Percentiles rank a stretch among this genome's conserved stretches.
phyloP scores from a whole-genome alignment of 1,140 invertebrate genomes.

The Centruroides sculpturatus region DNA sequence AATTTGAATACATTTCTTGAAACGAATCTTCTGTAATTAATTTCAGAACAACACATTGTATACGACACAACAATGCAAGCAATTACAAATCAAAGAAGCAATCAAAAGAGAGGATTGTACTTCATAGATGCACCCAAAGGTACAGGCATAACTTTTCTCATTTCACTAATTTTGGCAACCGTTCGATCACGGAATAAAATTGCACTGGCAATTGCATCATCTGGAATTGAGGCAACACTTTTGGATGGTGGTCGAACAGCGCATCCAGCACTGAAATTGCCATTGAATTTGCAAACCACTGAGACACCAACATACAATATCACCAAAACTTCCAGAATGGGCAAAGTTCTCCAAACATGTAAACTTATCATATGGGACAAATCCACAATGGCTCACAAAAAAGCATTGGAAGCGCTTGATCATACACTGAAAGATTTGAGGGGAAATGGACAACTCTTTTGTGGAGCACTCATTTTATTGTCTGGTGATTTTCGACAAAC shows the following conservation, averaged over 20 bases:
- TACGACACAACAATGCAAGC: conserved; percentile 6
- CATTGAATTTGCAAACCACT: conserved; percentile 18
- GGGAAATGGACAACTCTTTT: no score
- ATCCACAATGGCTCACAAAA: neutral
- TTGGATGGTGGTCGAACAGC: neutral
- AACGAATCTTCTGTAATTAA: neutral
- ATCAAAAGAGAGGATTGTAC: neutral
- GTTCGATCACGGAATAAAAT: neutral
- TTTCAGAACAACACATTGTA: neutral
- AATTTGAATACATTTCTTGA: conserved; percentile 2
- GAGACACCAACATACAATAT: conserved; percentile 14
- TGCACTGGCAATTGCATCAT: neutral
- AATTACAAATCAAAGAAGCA: no score
- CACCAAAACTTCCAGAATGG: neutral
- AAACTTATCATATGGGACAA: conserved; percentile 19
- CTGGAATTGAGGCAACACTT: neutral
- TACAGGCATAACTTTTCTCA: neutral
- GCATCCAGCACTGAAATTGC: conserved; percentile 32
- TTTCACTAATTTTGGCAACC: no score
- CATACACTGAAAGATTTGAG: neutral
- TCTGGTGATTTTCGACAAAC: no score
- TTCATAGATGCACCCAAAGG: neutral
- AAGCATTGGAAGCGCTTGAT: neutral
- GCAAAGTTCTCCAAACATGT: neutral
- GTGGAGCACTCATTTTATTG: no score